These are phyloP conservation scores for Phaonia tiefii DNA, from an alignment of 2,888 invertebrate species.

Conservation along the genomic window DNA sequence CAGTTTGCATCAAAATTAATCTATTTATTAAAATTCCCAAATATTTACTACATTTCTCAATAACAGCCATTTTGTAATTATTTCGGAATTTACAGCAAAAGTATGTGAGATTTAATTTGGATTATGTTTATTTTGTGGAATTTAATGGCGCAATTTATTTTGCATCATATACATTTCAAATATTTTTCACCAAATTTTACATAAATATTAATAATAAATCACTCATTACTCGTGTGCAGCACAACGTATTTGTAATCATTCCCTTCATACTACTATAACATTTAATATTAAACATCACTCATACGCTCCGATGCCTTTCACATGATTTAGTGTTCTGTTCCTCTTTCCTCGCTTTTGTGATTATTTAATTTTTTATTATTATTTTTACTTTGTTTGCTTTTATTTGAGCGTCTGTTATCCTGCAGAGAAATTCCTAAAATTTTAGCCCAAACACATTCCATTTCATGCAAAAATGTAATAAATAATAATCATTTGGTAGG, in stretches of 20 bases:
- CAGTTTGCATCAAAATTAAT: no score
- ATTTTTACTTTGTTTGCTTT: neutral
- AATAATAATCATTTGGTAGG: slow-evolving; percentile 41
- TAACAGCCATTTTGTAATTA: no score
- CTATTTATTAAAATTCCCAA: no score
- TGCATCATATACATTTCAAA: neutral
- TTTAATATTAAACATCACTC: slow-evolving; percentile 27
- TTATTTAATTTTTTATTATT: neutral
- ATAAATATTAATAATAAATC: slow-evolving; percentile 36
- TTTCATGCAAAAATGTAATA: slow-evolving; percentile 51
- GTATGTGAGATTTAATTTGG: no score
- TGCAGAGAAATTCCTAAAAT: neutral
- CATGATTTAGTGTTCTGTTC: neutral
- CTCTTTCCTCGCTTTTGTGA: neutral
- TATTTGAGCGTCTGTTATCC: neutral
- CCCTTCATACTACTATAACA: slow-evolving; percentile 1
- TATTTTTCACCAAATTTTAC: no score
- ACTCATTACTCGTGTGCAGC: slow-evolving; percentile 5
- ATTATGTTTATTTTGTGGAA: no score
- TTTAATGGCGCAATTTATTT: slow-evolving; percentile 1
- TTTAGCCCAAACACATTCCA: slow-evolving; percentile 30
- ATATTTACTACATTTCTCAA: no score
- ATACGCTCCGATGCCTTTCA: neutral
- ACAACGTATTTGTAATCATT: slow-evolving; percentile 25
- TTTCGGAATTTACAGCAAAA: no score